Percentiles rank a stretch among this genome's conserved stretches.
Evolutionary conservation across 2,113 vertebrate species (phyloP).

Genomic region (Trachemys scripta): DNA sequence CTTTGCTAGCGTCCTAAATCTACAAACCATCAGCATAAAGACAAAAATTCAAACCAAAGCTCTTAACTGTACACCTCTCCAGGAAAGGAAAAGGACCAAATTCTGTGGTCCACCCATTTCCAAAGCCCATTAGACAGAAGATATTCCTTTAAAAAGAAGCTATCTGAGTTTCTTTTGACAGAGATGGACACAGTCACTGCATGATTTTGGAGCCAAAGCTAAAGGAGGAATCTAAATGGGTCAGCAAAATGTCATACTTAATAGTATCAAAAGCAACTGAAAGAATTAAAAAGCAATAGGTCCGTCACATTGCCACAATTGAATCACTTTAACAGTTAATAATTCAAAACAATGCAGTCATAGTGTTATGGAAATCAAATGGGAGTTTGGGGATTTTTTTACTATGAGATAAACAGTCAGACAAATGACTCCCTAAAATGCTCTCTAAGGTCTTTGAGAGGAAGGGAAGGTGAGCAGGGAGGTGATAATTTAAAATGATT

Average conservation of each 20-base stretch:
- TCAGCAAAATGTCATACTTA: slow-evolving; percentile 73
- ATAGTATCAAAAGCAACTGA: slow-evolving; percentile 73
- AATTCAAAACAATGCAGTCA: slow-evolving; percentile 71
- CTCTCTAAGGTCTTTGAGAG: slow-evolving; percentile 48
- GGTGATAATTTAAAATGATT: slow-evolving; percentile 36
- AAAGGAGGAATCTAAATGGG: slow-evolving; percentile 31
- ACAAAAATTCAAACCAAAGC: slow-evolving; percentile 46
- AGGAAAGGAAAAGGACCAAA: slow-evolving; percentile 14
- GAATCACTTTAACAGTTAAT: slow-evolving; percentile 79
- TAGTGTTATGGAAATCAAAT: slow-evolving; percentile 74
- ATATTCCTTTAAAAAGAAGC: slow-evolving; percentile 40
- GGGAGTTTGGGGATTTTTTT: slow-evolving; percentile 58
- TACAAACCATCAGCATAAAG: slow-evolving; percentile 16
- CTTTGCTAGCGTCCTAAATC: slow-evolving; percentile 41
- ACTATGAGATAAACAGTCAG: not conserved
- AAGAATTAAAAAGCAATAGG: slow-evolving; percentile 80
- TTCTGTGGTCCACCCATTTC: slow-evolving; percentile 15
- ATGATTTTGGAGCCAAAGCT: slow-evolving; percentile 53
- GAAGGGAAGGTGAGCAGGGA: slow-evolving; percentile 9
- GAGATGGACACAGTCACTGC: slow-evolving; percentile 61
- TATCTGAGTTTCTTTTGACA: slow-evolving; percentile 60
- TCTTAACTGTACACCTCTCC: slow-evolving; percentile 27
- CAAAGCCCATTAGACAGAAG: slow-evolving; percentile 39
- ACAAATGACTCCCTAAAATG: not conserved
- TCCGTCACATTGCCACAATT: slow-evolving; percentile 62